Percentiles rank a stretch among this genome's conserved stretches.
Evolutionary conservation across 1,140 invertebrate species (phyloP).

Genomic region (Branchinecta lynchi): DNA sequence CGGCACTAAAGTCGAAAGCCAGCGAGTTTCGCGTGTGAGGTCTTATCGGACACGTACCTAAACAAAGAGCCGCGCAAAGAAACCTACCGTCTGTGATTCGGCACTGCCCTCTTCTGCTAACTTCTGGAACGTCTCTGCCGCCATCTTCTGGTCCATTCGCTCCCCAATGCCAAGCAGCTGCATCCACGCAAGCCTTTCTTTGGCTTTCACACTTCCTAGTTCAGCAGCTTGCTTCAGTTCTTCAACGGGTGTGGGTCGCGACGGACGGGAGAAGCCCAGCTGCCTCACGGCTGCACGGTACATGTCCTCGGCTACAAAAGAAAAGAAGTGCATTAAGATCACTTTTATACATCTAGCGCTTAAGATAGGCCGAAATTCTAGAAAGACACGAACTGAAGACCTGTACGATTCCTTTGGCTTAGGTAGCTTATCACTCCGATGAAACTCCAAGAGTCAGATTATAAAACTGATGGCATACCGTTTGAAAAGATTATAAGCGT

Average conservation of each 20-base stretch:
- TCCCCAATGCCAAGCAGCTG: slow-evolving; percentile 56
- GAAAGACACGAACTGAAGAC: not conserved
- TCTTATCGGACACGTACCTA: no score
- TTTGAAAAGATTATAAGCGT: no score
- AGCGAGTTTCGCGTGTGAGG: no score
- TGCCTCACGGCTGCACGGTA: slow-evolving; percentile 46
- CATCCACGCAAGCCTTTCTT: slow-evolving; percentile 69
- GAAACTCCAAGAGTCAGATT: no score
- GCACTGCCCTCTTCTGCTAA: slow-evolving; percentile 58
- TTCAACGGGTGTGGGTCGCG: slow-evolving; percentile 46
- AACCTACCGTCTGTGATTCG: slow-evolving; percentile 67
- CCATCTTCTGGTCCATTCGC: slow-evolving; percentile 55
- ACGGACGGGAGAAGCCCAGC: slow-evolving; percentile 46
- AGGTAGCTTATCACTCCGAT: no score
- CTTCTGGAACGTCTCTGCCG: slow-evolving; percentile 57
- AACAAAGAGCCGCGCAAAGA: not conserved
- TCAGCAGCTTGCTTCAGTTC: slow-evolving; percentile 55
- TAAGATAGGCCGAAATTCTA: not conserved
- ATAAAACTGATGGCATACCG: no score
- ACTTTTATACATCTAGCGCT: not conserved
- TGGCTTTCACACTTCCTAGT: slow-evolving; percentile 58
- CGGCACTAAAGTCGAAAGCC: no score
- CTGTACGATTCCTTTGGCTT: no score
- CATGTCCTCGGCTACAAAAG: slow-evolving; percentile 41
- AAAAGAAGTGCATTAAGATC: not conserved